Conservation (phyloP, 2,797 vertebrate species). For the Propithecus perrieri region DNA sequence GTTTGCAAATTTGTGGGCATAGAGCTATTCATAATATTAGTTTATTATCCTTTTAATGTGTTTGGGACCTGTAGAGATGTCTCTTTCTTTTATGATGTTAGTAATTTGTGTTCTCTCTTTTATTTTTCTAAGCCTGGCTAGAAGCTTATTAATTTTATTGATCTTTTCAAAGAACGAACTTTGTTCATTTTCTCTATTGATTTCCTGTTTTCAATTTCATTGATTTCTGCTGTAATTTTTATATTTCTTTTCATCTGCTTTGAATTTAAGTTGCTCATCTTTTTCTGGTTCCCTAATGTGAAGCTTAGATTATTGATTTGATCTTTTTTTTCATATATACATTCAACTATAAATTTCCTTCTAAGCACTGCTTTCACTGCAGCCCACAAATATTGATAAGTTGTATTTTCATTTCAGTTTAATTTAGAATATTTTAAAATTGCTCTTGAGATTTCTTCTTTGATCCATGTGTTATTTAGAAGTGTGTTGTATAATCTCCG, state of each 20-base stretch:
- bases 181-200: background rate
- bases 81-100: background rate
- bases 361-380: background rate
- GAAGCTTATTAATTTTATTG: background rate
- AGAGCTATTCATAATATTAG: background rate
- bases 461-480: background rate
- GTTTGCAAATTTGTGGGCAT: background rate
- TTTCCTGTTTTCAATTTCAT: background rate
- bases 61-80: background rate
- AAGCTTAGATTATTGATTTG: background rate
- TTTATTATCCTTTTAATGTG: background rate
- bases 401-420: background rate
- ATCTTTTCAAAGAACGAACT: background rate
- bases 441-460: constrained; percentile 7
- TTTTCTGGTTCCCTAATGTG: background rate
- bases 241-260: background rate
- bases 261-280: background rate
- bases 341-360: background rate
- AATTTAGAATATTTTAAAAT: background rate
- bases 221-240: background rate
- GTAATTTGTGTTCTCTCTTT: background rate
- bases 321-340: background rate
- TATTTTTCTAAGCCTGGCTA: background rate
- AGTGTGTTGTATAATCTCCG: background rate
- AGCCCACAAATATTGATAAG: background rate